These are phyloP conservation scores for Geococcyx californianus DNA, from an alignment of 2,113 vertebrate genomes.

Conservation along the genomic window DNA sequence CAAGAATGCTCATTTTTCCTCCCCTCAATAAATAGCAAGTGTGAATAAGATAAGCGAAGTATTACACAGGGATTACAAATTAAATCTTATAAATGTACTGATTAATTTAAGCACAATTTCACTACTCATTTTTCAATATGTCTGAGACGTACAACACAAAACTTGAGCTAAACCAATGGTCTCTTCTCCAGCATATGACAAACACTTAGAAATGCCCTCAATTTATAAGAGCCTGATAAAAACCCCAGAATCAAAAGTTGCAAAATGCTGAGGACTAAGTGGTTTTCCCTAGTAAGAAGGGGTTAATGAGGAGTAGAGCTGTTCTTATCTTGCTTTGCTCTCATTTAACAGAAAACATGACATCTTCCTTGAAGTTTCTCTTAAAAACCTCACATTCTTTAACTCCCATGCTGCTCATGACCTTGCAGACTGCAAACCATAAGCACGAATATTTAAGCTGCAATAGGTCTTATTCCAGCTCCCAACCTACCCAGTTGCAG, in stretches of 20 bases:
- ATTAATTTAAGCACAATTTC: not conserved
- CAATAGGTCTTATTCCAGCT: not conserved
- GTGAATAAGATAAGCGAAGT: not conserved
- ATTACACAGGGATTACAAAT: not conserved
- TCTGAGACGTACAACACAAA: not conserved
- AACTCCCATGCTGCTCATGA: rapidly evolving
- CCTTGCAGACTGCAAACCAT: no score
- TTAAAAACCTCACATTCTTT: no score
- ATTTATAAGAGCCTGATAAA: rapidly evolving
- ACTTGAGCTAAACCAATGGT: rapidly evolving
- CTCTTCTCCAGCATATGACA: not conserved
- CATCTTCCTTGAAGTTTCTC: not conserved
- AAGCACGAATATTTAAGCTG: rapidly evolving
- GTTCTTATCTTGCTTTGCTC: not conserved
- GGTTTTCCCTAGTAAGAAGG: not conserved
- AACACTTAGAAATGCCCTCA: not conserved
- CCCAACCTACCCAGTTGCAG: not conserved
- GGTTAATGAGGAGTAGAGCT: not conserved
- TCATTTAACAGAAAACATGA: not conserved
- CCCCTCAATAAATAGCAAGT: not conserved
- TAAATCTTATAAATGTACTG: rapidly evolving
- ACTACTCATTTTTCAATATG: not conserved
- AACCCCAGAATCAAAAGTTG: not conserved
- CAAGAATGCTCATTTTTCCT: slow-evolving; percentile 44
- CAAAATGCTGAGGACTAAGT: not conserved